Evolutionary conservation across 2,113 vertebrate species (phyloP).

Genomic region (Plestiodon gilberti): DNA sequence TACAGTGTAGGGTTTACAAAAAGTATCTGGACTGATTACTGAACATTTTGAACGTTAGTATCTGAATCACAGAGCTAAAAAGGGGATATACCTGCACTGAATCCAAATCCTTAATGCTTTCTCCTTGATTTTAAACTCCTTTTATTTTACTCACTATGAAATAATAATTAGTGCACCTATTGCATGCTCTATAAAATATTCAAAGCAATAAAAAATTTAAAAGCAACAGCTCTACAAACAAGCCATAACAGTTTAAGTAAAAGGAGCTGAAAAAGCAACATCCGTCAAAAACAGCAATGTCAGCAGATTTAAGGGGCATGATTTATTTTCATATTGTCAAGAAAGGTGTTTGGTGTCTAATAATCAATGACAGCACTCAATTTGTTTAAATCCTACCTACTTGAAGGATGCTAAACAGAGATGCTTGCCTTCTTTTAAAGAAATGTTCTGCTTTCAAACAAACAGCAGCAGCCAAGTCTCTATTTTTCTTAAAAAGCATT

Average conservation of each 20-base stretch:
- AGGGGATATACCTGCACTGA: too few species aligned
- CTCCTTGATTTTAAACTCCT: not conserved
- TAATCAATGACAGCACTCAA: not conserved
- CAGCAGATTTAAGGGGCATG: constrained; percentile 25
- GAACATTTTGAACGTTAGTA: too few species aligned
- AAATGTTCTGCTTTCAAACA: not conserved
- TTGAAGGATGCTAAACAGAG: not conserved
- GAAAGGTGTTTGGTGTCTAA: not conserved
- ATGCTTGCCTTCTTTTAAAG: not conserved
- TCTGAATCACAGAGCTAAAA: too few species aligned
- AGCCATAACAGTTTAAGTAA: not conserved
- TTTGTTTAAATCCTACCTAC: not conserved
- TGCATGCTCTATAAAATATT: not conserved
- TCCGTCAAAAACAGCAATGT: constrained; percentile 25
- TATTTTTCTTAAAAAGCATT: constrained; percentile 53
- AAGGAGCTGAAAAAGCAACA: constrained; percentile 6
- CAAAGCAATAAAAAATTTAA: not conserved
- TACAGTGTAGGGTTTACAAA: too few species aligned
- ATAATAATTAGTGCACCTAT: not conserved
- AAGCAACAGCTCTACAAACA: not conserved
- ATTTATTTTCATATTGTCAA: constrained; percentile 15
- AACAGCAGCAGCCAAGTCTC: not conserved
- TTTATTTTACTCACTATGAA: not conserved
- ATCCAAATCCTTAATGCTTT: too few species aligned
- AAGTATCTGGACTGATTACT: too few species aligned